Percentiles rank a stretch among this genome's conserved stretches.
These are phyloP conservation scores for Heliconius aoede DNA, from an alignment of 2,888 invertebrate species.

Conservation along the genomic window DNA sequence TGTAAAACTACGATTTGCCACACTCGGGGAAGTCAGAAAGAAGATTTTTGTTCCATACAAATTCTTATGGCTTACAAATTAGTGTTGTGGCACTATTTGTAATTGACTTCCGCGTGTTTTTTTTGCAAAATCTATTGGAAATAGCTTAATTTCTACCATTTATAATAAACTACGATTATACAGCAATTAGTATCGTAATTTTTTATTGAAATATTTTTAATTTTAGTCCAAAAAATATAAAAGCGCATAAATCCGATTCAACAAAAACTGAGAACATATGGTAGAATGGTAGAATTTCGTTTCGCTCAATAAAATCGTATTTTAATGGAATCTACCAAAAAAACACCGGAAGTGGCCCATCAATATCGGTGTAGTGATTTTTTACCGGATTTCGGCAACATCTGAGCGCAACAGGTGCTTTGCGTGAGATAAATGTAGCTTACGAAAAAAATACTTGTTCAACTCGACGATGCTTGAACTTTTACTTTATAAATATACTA, in stretches of 20 bases:
- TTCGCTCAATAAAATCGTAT: constrained; percentile 56
- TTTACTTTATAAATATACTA: background rate
- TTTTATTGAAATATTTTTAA: background rate
- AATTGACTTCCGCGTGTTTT: background rate
- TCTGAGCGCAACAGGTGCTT: constrained; percentile 65
- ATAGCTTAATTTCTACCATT: background rate
- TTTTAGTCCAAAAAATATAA: background rate
- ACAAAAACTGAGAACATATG: constrained; percentile 58
- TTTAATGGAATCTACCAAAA: constrained; percentile 54
- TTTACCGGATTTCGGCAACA: constrained; percentile 62
- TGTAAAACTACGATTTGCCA: constrained; percentile 75
- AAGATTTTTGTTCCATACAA: constrained; percentile 21
- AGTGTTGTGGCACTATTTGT: background rate
- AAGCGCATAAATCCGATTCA: constrained; percentile 6
- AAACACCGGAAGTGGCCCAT: constrained; percentile 65
- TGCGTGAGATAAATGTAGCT: constrained; percentile 49
- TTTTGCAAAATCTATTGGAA: background rate
- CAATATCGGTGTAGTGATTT: constrained; percentile 64
- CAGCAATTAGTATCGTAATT: no score
- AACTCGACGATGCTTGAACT: constrained; percentile 34
- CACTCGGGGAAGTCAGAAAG: constrained; percentile 42
- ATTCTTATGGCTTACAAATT: constrained; percentile 22
- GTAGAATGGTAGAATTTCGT: constrained; percentile 54
- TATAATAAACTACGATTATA: background rate
- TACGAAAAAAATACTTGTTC: constrained; percentile 37